Percentiles rank a stretch among this genome's conserved stretches.
phyloP scores from a whole-genome alignment of 1,140 invertebrate genomes.

The Eciton burchellii region DNA sequence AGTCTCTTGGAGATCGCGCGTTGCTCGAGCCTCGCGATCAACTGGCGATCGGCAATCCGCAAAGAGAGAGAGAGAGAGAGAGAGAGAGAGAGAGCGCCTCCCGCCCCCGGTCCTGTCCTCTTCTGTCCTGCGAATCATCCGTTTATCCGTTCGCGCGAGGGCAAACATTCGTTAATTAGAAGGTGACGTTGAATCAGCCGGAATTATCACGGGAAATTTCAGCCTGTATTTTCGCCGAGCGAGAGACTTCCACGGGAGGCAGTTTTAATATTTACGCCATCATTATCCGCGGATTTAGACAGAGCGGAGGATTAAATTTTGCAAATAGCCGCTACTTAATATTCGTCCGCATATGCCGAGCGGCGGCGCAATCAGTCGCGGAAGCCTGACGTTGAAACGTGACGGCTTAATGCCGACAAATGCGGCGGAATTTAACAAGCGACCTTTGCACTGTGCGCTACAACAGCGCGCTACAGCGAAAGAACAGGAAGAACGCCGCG shows the following conservation, averaged over 20 bases:
- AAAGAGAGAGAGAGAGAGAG: no score
- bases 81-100: no score
- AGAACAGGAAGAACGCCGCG: background rate
- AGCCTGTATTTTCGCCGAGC: background rate
- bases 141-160: no score
- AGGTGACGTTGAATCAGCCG: no score
- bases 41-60: slow-evolving; percentile 28
- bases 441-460: slow-evolving; percentile 1
- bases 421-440: slow-evolving; percentile 30
- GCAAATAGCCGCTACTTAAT: slow-evolving; percentile 28
- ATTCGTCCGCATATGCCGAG: background rate
- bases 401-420: slow-evolving; percentile 21
- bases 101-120: no score
- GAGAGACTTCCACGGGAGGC: background rate
- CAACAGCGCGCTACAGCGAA: slow-evolving; percentile 1
- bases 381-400: slow-evolving; percentile 12
- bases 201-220: background rate
- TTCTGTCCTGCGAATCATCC: no score
- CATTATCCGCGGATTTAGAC: background rate
- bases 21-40: slow-evolving; percentile 8
- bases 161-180: no score
- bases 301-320: slow-evolving; percentile 9
- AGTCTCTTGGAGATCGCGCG: slow-evolving; percentile 59
- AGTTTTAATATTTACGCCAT: slow-evolving; percentile 13
- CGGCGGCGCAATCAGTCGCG: background rate